phyloP scores from a whole-genome alignment of 2,797 vertebrate genomes.

The Pipistrellus nathusii region DNA sequence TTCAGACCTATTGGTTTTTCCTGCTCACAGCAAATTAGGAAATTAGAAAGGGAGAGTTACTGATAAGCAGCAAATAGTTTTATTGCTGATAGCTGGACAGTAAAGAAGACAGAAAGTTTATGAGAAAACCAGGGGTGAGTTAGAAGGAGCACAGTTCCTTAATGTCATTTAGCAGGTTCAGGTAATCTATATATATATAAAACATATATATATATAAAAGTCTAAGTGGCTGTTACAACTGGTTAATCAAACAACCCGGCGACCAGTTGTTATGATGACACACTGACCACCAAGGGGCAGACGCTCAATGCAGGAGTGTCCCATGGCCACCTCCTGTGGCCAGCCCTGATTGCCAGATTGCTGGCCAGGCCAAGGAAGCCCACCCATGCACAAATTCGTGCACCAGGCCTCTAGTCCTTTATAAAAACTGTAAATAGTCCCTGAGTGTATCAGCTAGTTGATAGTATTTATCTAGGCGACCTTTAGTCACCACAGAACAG shows the following conservation, averaged over 20 bases:
- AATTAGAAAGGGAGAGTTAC: not conserved
- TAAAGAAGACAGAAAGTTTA: not conserved
- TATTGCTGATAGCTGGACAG: not conserved
- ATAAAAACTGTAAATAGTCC: not conserved
- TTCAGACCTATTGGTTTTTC: not conserved
- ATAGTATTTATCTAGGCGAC: not conserved
- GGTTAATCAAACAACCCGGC: too few species aligned
- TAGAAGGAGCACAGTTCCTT: not conserved
- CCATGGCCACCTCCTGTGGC: too few species aligned
- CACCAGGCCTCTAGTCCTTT: not conserved
- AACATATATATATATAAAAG: too few species aligned
- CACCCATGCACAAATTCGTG: too few species aligned
- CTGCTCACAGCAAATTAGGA: not conserved
- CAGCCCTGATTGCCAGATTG: too few species aligned
- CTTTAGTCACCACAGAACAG: not conserved
- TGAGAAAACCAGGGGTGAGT: not conserved
- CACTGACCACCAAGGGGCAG: too few species aligned
- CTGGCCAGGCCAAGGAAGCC: too few species aligned
- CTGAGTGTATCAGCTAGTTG: not conserved
- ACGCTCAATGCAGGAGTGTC: too few species aligned
- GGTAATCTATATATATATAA: too few species aligned
- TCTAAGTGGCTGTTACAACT: too few species aligned
- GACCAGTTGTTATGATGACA: too few species aligned
- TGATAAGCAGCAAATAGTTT: conserved; percentile 20
- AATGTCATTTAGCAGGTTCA: not conserved